These are phyloP conservation scores for Corvus moneduloides DNA, from an alignment of 2,113 vertebrate genomes.

Conservation along the genomic window DNA sequence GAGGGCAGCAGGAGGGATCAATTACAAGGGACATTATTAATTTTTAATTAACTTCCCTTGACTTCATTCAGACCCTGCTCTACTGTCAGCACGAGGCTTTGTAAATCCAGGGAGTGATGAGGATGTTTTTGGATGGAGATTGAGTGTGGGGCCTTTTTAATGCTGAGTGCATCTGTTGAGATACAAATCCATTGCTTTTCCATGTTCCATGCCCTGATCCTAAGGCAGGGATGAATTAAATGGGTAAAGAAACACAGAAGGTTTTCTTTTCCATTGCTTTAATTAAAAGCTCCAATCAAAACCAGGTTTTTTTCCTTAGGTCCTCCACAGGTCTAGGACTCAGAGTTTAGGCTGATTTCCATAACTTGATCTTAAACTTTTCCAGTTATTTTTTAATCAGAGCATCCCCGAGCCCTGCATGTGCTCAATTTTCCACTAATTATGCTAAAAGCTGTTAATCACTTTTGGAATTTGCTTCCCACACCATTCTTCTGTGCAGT, in stretches of 20 bases:
- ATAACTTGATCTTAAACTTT: background rate
- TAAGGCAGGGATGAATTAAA: background rate
- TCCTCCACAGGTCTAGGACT: background rate
- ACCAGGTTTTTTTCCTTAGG: background rate
- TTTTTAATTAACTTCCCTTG: background rate
- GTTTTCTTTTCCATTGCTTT: background rate
- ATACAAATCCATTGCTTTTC: background rate
- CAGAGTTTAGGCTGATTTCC: background rate
- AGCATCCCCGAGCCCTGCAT: background rate
- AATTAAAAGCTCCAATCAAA: background rate
- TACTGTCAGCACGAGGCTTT: background rate
- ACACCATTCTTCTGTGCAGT: background rate
- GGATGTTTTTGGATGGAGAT: background rate
- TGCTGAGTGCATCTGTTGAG: background rate
- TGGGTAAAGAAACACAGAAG: background rate
- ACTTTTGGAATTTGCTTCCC: background rate
- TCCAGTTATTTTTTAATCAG: background rate
- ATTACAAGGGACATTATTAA: accelerated
- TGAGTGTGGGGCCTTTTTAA: background rate
- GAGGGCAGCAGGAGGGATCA: background rate
- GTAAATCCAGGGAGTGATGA: background rate
- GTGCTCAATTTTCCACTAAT: background rate
- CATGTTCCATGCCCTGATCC: background rate
- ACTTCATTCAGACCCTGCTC: background rate
- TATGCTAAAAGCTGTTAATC: background rate